These are phyloP conservation scores for Porites australiensis DNA, from an alignment of 64 coral and sea anemone genomes.

Conservation along the genomic window DNA sequence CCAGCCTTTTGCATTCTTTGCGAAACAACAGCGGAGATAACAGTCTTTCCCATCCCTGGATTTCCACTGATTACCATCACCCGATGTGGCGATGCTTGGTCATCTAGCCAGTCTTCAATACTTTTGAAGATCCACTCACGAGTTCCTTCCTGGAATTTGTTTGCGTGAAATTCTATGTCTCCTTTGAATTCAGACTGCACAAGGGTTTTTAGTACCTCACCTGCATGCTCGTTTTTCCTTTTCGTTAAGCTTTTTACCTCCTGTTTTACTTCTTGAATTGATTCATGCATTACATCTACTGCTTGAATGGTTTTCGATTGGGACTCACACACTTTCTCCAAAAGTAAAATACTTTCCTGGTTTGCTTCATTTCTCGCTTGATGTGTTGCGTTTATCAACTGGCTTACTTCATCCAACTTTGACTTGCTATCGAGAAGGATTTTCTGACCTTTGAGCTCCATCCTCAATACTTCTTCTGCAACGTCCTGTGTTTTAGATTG, in stretches of 20 bases:
- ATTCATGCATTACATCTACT: no score
- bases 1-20: constrained; percentile 15
- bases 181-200: constrained; percentile 28
- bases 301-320: no score
- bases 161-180: constrained; percentile 35
- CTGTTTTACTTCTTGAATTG: constrained; percentile 37
- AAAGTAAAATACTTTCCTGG: no score
- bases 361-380: no score
- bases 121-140: constrained; percentile 41
- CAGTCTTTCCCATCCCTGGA: constrained; percentile 56
- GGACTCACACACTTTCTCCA: no score
- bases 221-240: neutral
- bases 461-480: neutral
- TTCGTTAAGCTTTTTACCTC: neutral
- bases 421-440: constrained; percentile 1
- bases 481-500: constrained; percentile 10
- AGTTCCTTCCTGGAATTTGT: constrained; percentile 41
- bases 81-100: neutral
- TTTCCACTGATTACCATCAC: constrained; percentile 40
- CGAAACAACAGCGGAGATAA: constrained; percentile 24
- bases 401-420: no score
- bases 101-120: constrained; percentile 29
- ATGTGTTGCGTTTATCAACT: no score
- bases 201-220: neutral
- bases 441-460: neutral